Conservation (phyloP, 2,888 invertebrate genomes). For the Platycheirus rosarum region DNA sequence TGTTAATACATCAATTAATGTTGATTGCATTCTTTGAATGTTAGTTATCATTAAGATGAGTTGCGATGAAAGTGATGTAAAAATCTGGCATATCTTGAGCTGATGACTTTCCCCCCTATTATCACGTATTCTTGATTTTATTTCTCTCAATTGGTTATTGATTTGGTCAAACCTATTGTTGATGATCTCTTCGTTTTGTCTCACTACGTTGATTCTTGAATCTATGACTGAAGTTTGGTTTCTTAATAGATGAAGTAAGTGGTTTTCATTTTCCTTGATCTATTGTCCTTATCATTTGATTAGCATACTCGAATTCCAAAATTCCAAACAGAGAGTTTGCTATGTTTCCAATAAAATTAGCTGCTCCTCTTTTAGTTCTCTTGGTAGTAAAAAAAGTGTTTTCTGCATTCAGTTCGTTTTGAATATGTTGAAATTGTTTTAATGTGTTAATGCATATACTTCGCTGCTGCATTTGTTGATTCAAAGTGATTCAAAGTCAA, state of each 20-base stretch:
- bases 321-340: constrained; percentile 59
- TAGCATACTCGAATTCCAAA: constrained; percentile 59
- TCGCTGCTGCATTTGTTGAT: not conserved
- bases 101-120: too few species aligned
- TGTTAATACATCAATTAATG: constrained; percentile 22
- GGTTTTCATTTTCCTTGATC: constrained; percentile 26
- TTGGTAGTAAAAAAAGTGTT: not conserved
- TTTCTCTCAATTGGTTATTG: constrained; percentile 14
- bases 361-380: constrained; percentile 29
- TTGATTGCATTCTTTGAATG: constrained; percentile 31
- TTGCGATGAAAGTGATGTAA: too few species aligned
- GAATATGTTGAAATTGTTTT: constrained; percentile 17
- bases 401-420: constrained; percentile 3
- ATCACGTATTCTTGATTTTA: constrained; percentile 17
- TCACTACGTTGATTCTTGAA: constrained; percentile 58
- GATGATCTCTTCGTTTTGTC: constrained; percentile 17
- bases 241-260: constrained; percentile 26
- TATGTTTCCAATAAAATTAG: constrained; percentile 51
- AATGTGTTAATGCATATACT: constrained; percentile 5
- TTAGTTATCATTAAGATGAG: too few species aligned
- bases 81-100: too few species aligned
- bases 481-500: constrained; percentile 19
- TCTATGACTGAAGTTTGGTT: constrained; percentile 67
- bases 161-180: constrained; percentile 8
- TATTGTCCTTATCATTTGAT: constrained; percentile 60